Evolutionary conservation across 2,113 vertebrate species (phyloP).

Genomic region (Scytalopus superciliaris): DNA sequence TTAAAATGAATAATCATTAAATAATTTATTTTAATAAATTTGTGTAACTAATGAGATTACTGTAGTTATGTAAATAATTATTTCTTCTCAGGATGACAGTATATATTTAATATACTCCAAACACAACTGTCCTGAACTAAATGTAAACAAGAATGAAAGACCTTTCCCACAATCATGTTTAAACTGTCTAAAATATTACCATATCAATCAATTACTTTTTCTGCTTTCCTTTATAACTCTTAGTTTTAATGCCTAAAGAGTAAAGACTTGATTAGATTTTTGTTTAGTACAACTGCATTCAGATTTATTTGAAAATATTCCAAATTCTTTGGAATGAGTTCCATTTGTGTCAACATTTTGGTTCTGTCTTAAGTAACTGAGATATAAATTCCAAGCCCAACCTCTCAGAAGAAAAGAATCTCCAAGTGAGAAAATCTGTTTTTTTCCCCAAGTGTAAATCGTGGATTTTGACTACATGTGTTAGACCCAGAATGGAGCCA

Average conservation of each 20-base stretch:
- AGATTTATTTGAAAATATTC: not conserved
- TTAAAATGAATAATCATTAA: not conserved
- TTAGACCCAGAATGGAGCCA: not conserved
- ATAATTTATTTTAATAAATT: not conserved
- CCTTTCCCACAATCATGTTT: not conserved
- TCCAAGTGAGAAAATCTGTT: not conserved
- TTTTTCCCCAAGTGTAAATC: not conserved
- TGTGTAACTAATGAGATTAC: not conserved
- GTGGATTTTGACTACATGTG: not conserved
- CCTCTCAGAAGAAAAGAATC: not conserved
- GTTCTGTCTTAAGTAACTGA: not conserved
- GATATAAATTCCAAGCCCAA: not conserved
- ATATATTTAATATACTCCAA: not conserved
- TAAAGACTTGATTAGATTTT: not conserved
- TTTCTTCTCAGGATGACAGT: not conserved
- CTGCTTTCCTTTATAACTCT: not conserved
- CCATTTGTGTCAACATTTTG: not conserved
- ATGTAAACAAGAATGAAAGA: not conserved
- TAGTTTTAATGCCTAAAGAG: not conserved
- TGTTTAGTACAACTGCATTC: not conserved
- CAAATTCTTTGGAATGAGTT: not conserved
- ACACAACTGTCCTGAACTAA: not conserved
- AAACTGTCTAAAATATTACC: not conserved
- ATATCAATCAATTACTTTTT: accelerated
- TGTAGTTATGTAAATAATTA: not conserved